Percentiles rank a stretch among this genome's conserved stretches.
Conservation (phyloP, 2,888 invertebrate genomes). For the Epsilonema sp. region DNA sequence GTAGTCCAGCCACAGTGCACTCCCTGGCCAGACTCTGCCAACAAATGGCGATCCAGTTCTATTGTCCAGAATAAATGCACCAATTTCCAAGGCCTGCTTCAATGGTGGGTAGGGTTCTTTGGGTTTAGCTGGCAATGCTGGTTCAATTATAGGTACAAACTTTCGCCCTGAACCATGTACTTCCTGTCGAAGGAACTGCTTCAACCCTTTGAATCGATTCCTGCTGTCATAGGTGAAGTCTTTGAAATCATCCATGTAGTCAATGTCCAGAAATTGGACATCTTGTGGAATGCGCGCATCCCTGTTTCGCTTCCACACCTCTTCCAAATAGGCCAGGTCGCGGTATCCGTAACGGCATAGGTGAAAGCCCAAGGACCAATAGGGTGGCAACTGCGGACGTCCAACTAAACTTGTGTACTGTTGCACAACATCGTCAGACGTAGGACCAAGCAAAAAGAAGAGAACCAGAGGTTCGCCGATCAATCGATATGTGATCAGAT, state of each 20-base stretch:
- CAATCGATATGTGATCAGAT: constrained; percentile 45
- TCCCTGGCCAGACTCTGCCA: constrained; percentile 43
- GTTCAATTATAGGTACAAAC: constrained; percentile 45
- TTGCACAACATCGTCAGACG: constrained; percentile 17
- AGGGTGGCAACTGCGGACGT: constrained; percentile 4
- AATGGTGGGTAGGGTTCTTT: background rate
- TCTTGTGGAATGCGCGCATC: constrained; percentile 34
- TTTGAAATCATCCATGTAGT: constrained; percentile 56
- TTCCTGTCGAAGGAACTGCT: constrained; percentile 44
- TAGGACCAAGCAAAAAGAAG: constrained; percentile 21
- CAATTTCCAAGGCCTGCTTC: constrained; percentile 15
- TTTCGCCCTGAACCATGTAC: constrained; percentile 51
- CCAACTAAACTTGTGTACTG: constrained; percentile 13
- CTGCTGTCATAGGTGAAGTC: constrained; percentile 57
- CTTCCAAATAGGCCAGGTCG: background rate
- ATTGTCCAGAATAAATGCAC: constrained; percentile 50
- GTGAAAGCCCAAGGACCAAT: constrained; percentile 5
- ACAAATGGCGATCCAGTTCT: constrained; percentile 43
- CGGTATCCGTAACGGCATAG: constrained; percentile 6
- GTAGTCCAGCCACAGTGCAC: constrained; percentile 51
- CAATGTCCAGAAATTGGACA: constrained; percentile 61
- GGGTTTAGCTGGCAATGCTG: background rate
- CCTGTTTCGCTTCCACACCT: constrained; percentile 22
- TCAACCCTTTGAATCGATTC: constrained; percentile 43
- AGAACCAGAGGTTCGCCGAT: constrained; percentile 23